These are phyloP conservation scores for Zoanthus sociatus DNA, from an alignment of 92 coral and sea anemone species.

Conservation along the genomic window DNA sequence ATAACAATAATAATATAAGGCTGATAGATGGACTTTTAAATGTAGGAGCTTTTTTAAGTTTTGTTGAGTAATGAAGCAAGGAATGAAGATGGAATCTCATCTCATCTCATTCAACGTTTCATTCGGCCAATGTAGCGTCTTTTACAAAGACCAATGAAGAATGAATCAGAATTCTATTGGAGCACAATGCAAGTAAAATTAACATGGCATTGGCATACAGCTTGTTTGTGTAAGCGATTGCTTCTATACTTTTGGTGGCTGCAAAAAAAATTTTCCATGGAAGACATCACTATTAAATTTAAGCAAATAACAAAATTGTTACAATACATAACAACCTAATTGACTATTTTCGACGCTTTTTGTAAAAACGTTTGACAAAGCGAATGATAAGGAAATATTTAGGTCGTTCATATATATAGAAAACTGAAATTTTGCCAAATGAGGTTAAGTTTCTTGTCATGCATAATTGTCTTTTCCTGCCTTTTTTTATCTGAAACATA, in stretches of 20 bases:
- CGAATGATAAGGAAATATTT: neutral
- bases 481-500: neutral
- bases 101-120: neutral
- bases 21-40: neutral
- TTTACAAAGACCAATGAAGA: no score
- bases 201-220: no score
- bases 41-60: neutral
- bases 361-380: neutral
- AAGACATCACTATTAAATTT: no score
- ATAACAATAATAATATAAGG: neutral
- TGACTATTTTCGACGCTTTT: no score
- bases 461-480: neutral
- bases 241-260: no score
- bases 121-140: no score
- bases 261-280: no score
- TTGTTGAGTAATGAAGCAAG: neutral
- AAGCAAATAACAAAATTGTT: no score
- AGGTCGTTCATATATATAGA: neutral
- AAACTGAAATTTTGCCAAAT: slow-evolving; percentile 32
- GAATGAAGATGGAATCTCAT: neutral
- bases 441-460: neutral
- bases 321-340: no score
- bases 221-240: no score
- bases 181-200: no score
- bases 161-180: no score